Evolutionary conservation across 2,797 vertebrate genomes (phyloP), one percentile per base, ranked within the genome.

Genomic region (Typhlichthys eigenmanni): DNA sequence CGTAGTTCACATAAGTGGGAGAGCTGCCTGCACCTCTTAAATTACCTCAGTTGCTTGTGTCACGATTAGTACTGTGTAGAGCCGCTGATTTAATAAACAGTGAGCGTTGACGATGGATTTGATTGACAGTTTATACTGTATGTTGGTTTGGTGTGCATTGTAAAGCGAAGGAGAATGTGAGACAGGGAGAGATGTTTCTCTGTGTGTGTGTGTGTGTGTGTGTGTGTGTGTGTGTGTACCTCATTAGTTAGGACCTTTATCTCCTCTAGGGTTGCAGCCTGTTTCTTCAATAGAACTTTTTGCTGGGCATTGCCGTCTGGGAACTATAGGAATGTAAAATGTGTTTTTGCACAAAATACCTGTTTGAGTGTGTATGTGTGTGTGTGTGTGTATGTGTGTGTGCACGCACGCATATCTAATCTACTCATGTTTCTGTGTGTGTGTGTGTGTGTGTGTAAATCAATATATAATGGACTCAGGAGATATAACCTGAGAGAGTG

Each of bases 271-370:
- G 92, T 95, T 5, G 89, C 91, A 0, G 87, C 88, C 78, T 98
- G 96, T 77, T 94, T 98, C 88, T 93, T 94, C 82, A 94, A 92
- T 79, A 98, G 92, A 65, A 85, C 91, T 75, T 92, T 89, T 83
- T 96, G 95, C 13, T 91, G 92, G n/a, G 79, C 83, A 59, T 70
- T 87, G 83, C 75, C 89, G 60, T 95, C 95, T 51, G 86, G 87
- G 75, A 93, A 68, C 96, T 98, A 87, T 5, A 77, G 74, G 56
- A 69, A 68, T 2, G 81, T 63, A 49, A 45, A 10, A 81, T 65
- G 78, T 62, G 64, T 43, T 58, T 72, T 9, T 7, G 64, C n/a
- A 4, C 16, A 34, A 62, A 70, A 47, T 7, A 71, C 56, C 64
- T 73, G 81, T 66, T 64, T 46, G 8, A 32, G 55, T 32, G 34